phyloP scores from a whole-genome alignment of 2,113 vertebrate species.

The Malurus elegans region DNA sequence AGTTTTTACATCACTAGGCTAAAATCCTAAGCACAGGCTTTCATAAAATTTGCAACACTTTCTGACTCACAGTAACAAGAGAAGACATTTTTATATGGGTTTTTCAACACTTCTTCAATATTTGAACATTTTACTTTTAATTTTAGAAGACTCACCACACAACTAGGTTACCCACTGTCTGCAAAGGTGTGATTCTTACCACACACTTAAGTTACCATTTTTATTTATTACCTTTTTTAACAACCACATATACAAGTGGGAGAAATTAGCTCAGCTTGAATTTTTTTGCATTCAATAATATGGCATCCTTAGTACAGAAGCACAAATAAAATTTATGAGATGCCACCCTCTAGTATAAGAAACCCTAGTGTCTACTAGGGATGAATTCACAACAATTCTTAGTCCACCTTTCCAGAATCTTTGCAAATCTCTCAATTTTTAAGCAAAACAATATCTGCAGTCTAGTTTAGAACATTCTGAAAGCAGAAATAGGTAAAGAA shows the following conservation, averaged over 20 bases:
- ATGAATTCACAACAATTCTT: neutral
- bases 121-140: neutral
- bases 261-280: neutral
- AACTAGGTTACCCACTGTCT: neutral
- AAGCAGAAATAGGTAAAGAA: neutral
- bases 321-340: neutral
- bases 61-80: neutral
- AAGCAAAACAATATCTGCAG: neutral
- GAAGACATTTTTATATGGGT: neutral
- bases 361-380: neutral
- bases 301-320: neutral
- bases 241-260: neutral
- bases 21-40: neutral
- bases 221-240: neutral
- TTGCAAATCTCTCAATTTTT: neutral
- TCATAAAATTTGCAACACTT: neutral
- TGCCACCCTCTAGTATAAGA: neutral
- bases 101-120: neutral
- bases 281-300: neutral
- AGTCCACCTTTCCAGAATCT: neutral
- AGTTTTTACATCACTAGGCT: neutral
- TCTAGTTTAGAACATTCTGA: neutral
- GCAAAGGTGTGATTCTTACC: neutral
- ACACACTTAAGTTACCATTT: neutral
- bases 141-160: neutral